Percentiles rank a stretch among this genome's conserved stretches.
phyloP scores from a whole-genome alignment of 2,888 invertebrate genomes.

The Dasypolia templi region DNA sequence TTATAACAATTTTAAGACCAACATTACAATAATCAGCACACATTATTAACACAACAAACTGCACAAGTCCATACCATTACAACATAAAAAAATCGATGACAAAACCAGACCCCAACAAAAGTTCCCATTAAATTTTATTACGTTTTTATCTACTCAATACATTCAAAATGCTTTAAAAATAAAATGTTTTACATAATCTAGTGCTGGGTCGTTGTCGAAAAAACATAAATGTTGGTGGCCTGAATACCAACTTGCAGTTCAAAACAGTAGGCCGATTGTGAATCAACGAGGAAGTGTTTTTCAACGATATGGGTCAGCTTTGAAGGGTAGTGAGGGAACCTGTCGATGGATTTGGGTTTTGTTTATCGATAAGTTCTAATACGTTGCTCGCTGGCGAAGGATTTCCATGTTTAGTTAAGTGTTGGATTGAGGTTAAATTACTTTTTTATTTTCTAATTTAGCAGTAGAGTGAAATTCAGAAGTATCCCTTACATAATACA shows the following conservation, averaged over 20 bases:
- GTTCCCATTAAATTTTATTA: constrained; percentile 56
- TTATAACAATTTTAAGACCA: background rate
- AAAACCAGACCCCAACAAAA: constrained; percentile 48
- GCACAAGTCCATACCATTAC: constrained; percentile 23
- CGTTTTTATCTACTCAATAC: constrained; percentile 58
- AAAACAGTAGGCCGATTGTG: constrained; percentile 83
- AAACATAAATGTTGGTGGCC: constrained; percentile 79
- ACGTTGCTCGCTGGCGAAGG: background rate
- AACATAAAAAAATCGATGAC: constrained; percentile 32
- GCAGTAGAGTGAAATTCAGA: background rate
- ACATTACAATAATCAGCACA: constrained; percentile 27
- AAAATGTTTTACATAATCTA: constrained; percentile 63
- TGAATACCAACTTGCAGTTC: constrained; percentile 80
- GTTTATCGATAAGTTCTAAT: constrained; percentile 35
- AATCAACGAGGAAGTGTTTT: constrained; percentile 85
- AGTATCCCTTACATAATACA: background rate
- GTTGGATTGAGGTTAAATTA: background rate
- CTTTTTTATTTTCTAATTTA: constrained; percentile 18
- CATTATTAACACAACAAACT: constrained; percentile 17
- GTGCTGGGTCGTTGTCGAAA: constrained; percentile 50
- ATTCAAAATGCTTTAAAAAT: constrained; percentile 47
- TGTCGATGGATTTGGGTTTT: constrained; percentile 60
- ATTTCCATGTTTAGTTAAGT: constrained; percentile 13
- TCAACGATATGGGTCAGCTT: constrained; percentile 85
- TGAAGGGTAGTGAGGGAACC: constrained; percentile 72